These are phyloP conservation scores for Psophia crepitans DNA, from an alignment of 2,113 vertebrate species.

Conservation along the genomic window DNA sequence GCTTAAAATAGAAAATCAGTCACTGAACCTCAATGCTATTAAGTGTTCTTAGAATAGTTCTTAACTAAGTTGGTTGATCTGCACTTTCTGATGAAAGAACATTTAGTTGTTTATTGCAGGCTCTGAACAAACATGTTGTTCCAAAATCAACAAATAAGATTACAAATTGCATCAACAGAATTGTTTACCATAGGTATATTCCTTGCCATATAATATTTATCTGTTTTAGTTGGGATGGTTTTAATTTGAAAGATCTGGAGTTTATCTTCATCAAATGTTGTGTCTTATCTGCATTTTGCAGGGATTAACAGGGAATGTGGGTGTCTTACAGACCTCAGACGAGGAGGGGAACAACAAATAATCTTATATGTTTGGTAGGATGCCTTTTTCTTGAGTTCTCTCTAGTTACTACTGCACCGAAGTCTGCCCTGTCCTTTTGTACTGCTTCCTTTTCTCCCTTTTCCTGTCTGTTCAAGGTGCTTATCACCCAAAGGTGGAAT, in stretches of 20 bases:
- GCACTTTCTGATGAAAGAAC: conserved; percentile 39
- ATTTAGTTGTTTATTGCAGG: conserved; percentile 54
- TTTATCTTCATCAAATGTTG: not conserved
- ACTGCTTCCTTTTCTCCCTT: not conserved
- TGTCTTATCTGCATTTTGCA: not conserved
- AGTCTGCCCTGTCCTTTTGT: not conserved
- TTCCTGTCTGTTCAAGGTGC: not conserved
- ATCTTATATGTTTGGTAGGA: not conserved
- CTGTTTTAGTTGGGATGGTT: not conserved
- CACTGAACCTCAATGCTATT: conserved; percentile 46
- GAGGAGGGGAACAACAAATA: not conserved
- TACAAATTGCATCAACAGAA: not conserved
- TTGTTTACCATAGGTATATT: not conserved
- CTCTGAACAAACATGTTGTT: conserved; percentile 26
- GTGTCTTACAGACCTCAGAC: not conserved
- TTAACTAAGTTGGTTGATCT: conserved; percentile 65
- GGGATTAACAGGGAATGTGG: not conserved
- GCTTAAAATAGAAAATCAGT: conserved; percentile 55
- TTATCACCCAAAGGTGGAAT: not conserved
- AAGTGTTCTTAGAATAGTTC: conserved; percentile 62
- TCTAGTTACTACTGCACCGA: not conserved
- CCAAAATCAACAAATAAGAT: not conserved
- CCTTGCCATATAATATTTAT: not conserved
- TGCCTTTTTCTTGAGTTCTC: not conserved
- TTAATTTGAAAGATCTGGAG: not conserved